phyloP scores from a whole-genome alignment of 2,797 vertebrate genomes.

The Geotrypetes seraphini region DNA sequence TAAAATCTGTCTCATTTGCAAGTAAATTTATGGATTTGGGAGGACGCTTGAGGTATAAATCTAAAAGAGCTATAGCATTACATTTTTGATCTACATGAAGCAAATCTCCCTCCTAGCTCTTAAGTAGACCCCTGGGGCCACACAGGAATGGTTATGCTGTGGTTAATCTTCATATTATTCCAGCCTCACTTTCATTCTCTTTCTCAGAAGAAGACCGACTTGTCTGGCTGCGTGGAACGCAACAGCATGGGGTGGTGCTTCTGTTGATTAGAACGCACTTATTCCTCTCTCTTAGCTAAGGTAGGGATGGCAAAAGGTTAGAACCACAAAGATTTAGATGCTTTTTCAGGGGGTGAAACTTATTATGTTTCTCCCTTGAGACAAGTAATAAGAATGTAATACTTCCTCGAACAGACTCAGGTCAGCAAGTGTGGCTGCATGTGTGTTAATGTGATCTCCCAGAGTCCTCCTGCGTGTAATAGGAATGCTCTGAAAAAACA shows the following conservation, averaged over 20 bases:
- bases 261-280: neutral
- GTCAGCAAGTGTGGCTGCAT: slow-evolving; percentile 10
- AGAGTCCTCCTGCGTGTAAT: slow-evolving; percentile 1
- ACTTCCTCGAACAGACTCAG: slow-evolving; percentile 26
- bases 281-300: neutral
- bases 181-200: neutral
- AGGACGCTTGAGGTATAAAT: slow-evolving; percentile 10
- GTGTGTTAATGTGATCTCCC: neutral
- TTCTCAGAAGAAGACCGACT: neutral
- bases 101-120: neutral
- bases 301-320: slow-evolving; percentile 3
- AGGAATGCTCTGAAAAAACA: slow-evolving; percentile 20
- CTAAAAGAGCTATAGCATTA: neutral
- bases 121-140: slow-evolving; percentile 13
- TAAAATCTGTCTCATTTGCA: slow-evolving; percentile 11
- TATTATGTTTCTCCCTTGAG: slow-evolving; percentile 2
- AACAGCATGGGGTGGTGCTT: neutral
- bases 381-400: slow-evolving; percentile 20
- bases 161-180: neutral
- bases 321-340: slow-evolving; percentile 17
- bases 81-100: neutral
- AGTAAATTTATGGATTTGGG: slow-evolving; percentile 14
- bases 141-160: neutral
- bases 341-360: slow-evolving; percentile 16
- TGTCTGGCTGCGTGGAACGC: fast-evolving